phyloP scores from a whole-genome alignment of 2,888 invertebrate genomes.

The Drosophila infuscata region DNA sequence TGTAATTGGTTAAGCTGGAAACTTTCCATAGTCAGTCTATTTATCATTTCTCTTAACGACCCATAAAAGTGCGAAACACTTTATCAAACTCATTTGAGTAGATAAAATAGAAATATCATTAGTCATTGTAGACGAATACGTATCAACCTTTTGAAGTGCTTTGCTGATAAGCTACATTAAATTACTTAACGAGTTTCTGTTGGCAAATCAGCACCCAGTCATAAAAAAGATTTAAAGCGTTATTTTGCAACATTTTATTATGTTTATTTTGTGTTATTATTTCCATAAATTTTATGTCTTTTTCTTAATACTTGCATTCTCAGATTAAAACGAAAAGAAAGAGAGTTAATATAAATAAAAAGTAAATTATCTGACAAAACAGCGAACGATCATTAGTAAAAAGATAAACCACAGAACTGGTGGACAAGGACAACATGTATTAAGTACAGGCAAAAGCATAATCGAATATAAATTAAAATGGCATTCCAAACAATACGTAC shows the following conservation, averaged over 20 bases:
- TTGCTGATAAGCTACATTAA: slow-evolving; percentile 41
- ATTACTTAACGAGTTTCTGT: slow-evolving; percentile 10
- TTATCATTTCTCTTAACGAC: slow-evolving; percentile 13
- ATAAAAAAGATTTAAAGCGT: slow-evolving; percentile 29
- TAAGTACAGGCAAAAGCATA: slow-evolving; percentile 50
- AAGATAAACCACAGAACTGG: slow-evolving; percentile 40
- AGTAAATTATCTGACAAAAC: slow-evolving; percentile 51
- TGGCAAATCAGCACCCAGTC: slow-evolving; percentile 35
- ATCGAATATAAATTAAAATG: slow-evolving; percentile 54
- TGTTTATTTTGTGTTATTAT: slow-evolving; percentile 49
- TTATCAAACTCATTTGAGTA: slow-evolving; percentile 35
- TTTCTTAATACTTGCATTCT: slow-evolving; percentile 69
- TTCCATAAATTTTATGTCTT: slow-evolving; percentile 58
- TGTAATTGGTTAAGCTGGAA: background rate
- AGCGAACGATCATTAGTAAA: slow-evolving; percentile 32
- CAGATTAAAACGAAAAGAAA: slow-evolving; percentile 55
- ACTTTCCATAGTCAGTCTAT: background rate
- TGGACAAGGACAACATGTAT: slow-evolving; percentile 41
- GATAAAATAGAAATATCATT: slow-evolving; percentile 31
- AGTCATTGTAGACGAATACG: slow-evolving; percentile 17
- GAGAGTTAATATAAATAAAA: slow-evolving; percentile 26
- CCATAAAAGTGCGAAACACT: slow-evolving; percentile 10
- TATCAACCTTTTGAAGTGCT: slow-evolving; percentile 28
- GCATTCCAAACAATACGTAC: slow-evolving; percentile 53
- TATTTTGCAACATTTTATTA: slow-evolving; percentile 55